phyloP scores from a whole-genome alignment of 2,113 vertebrate genomes.

The Pontoporia blainvillei region DNA sequence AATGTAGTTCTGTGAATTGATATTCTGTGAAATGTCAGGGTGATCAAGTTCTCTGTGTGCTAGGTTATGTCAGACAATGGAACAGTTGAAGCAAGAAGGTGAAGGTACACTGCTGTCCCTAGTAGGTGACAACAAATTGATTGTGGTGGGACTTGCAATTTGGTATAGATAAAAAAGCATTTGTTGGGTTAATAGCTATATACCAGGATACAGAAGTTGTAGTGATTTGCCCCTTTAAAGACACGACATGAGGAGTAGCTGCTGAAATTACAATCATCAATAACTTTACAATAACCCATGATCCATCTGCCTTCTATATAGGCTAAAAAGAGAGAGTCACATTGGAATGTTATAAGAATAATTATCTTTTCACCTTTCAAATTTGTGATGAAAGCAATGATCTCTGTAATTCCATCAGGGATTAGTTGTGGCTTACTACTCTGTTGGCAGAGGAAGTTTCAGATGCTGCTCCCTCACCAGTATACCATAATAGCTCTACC shows the following conservation, averaged over 20 bases:
- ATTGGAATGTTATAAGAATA: neutral
- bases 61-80: neutral
- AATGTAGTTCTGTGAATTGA: neutral
- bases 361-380: neutral
- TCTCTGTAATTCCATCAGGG: neutral
- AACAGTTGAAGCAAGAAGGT: neutral
- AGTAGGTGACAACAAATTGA: neutral
- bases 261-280: neutral
- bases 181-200: neutral
- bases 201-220: neutral
- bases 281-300: neutral
- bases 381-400: neutral
- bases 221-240: neutral
- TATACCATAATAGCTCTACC: neutral
- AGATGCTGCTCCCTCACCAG: neutral
- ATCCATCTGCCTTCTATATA: neutral
- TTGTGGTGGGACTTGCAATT: neutral
- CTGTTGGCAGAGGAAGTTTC: neutral
- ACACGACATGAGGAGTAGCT: neutral
- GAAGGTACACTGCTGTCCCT: neutral
- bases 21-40: neutral
- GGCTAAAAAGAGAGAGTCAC: neutral
- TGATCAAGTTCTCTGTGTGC: neutral
- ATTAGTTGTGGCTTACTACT: neutral
- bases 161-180: neutral